A percentile compares a stretch with the other conserved stretches of the same genome.
These are phyloP conservation scores for Brienomyrus brachyistius DNA, from an alignment of 2,113 vertebrate species.

Conservation along the genomic window DNA sequence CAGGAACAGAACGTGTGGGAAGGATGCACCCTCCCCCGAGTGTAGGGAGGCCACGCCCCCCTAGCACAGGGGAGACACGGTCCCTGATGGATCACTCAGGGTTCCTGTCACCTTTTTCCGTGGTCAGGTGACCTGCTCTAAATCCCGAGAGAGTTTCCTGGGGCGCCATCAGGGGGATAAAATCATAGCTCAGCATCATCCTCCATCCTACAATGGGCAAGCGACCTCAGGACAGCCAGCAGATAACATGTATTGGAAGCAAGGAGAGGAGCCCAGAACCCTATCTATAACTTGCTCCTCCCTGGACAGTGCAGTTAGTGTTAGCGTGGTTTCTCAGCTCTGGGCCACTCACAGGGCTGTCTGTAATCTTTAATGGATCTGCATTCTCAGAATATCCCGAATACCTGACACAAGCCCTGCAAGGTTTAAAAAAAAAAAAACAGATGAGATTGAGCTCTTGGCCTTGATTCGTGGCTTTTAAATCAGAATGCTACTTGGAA, in stretches of 20 bases:
- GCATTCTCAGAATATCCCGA: neutral
- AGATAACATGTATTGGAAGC: neutral
- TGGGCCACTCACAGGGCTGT: neutral
- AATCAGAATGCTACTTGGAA: neutral
- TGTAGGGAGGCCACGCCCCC: neutral
- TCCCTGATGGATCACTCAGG: neutral
- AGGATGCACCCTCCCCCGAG: conserved; percentile 47
- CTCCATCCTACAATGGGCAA: neutral
- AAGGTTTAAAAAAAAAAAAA: neutral
- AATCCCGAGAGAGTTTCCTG: neutral
- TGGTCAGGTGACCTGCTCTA: neutral
- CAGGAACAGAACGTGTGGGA: conserved; percentile 28
- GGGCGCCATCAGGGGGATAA: neutral
- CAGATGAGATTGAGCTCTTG: neutral
- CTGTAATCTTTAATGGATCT: neutral
- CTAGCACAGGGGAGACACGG: neutral
- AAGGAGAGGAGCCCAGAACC: neutral
- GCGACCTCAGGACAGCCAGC: neutral
- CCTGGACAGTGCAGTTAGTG: neutral
- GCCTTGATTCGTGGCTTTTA: neutral
- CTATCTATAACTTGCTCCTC: neutral
- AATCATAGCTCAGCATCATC: neutral
- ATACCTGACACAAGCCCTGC: neutral
- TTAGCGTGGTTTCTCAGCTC: neutral
- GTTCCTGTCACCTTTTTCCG: neutral